Evolutionary conservation across 2,113 vertebrate genomes (phyloP).

Genomic region (Danionella cerebrum): DNA sequence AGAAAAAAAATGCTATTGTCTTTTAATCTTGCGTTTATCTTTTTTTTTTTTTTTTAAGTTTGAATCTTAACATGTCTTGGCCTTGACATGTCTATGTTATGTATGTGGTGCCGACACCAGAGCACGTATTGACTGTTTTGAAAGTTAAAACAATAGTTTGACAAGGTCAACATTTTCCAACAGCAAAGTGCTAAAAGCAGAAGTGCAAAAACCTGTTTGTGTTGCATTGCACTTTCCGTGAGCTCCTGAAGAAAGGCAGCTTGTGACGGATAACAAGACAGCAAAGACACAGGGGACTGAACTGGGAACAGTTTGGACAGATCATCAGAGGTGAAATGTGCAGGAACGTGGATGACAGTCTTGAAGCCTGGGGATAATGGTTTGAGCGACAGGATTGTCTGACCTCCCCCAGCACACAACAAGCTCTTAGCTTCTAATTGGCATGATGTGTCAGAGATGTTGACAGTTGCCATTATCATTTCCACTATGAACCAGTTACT

Average conservation of each 20-base stretch:
- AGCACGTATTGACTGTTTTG: neutral
- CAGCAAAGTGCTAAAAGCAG: conserved; percentile 37
- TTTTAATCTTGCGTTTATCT: too few relatives aligned
- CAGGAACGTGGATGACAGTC: conserved; percentile 30
- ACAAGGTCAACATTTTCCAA: neutral
- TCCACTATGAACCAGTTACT: neutral
- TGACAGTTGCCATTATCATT: conserved; percentile 54
- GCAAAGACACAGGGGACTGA: neutral
- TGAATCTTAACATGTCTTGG: too few relatives aligned
- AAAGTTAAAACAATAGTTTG: neutral
- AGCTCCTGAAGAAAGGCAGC: neutral
- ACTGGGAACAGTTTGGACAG: conserved; percentile 10
- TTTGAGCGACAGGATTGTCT: conserved; percentile 54
- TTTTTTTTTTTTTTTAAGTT: too few relatives aligned
- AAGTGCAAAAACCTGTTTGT: conserved; percentile 34
- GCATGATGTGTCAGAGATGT: conserved; percentile 51
- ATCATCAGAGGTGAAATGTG: conserved; percentile 1
- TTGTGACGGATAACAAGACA: neutral
- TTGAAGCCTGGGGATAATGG: conserved; percentile 9
- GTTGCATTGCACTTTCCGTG: conserved; percentile 13
- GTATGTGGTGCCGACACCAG: neutral
- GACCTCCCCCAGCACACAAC: conserved; percentile 33
- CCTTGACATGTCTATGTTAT: too few relatives aligned
- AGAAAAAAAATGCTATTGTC: too few relatives aligned
- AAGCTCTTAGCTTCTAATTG: conserved; percentile 51